phyloP scores from a whole-genome alignment of 1,140 invertebrate genomes.

The Ips typographus region DNA sequence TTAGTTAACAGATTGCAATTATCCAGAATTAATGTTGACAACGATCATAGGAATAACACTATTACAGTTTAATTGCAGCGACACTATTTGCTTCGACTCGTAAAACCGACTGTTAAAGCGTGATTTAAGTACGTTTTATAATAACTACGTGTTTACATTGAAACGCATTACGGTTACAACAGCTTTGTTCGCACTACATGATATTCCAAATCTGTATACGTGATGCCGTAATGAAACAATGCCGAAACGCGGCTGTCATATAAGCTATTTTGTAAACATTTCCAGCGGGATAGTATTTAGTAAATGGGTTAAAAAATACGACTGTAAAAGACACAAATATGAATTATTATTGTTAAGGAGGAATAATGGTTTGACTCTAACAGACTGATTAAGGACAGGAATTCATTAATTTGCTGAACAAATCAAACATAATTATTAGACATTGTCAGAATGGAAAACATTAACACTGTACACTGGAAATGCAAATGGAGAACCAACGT shows the following conservation, averaged over 20 bases:
- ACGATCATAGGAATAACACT: neutral
- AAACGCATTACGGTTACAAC: constrained; percentile 7
- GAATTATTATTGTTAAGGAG: too few relatives aligned
- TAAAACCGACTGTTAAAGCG: constrained; percentile 2
- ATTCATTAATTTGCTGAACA: too few relatives aligned
- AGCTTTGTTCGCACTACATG: constrained; percentile 5
- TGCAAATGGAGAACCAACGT: too few relatives aligned
- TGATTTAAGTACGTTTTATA: constrained; percentile 19
- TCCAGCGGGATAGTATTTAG: too few relatives aligned
- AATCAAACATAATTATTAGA: too few relatives aligned
- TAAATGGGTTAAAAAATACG: too few relatives aligned
- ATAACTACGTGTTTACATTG: constrained; percentile 10
- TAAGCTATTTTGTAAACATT: neutral
- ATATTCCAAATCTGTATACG: constrained; percentile 6
- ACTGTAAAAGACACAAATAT: too few relatives aligned
- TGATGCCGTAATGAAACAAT: constrained; percentile 8
- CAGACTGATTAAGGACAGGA: too few relatives aligned
- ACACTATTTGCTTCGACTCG: constrained; percentile 7
- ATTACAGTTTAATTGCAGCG: constrained; percentile 3
- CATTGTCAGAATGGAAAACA: too few relatives aligned
- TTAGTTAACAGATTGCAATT: neutral
- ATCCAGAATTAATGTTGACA: constrained; percentile 12
- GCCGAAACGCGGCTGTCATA: neutral
- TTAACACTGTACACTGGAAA: too few relatives aligned
- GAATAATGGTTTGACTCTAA: too few relatives aligned